Evolutionary conservation across 2,113 vertebrate genomes (phyloP).

Genomic region (Alethe castanea): DNA sequence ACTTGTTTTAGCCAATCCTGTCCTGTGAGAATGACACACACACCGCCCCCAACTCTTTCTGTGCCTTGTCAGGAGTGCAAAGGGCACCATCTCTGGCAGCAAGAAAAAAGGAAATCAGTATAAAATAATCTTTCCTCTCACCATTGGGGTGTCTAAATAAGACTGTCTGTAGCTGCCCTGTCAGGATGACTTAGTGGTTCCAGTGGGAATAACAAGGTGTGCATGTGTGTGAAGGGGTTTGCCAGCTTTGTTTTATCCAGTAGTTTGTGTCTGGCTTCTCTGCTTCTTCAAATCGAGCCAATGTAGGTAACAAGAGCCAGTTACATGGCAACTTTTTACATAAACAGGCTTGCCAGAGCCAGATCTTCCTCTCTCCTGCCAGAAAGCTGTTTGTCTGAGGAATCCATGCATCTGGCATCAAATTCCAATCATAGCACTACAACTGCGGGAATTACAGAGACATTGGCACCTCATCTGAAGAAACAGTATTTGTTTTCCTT

Average conservation of each 20-base stretch:
- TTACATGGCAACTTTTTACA: not conserved
- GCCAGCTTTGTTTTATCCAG: not conserved
- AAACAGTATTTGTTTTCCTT: conserved; percentile 61
- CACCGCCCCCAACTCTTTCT: not conserved
- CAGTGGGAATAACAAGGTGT: not conserved
- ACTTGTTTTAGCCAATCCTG: not conserved
- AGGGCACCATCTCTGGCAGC: not conserved
- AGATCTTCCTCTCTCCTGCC: conserved; percentile 39
- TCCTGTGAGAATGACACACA: not conserved
- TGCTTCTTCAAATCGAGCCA: not conserved
- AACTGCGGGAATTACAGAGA: conserved; percentile 22
- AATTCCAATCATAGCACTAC: conserved; percentile 28
- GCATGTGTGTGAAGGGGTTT: not conserved
- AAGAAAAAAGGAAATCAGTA: not conserved
- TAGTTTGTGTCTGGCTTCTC: not conserved
- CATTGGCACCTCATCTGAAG: conserved; percentile 48
- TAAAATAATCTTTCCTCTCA: not conserved
- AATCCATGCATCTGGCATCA: conserved; percentile 59
- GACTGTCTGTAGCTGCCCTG: not conserved
- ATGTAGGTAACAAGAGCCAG: conserved; percentile 25
- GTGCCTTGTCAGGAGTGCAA: not conserved
- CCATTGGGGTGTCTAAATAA: not conserved
- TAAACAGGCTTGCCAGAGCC: not conserved
- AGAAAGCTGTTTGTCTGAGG: conserved; percentile 55
- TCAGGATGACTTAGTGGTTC: not conserved